phyloP scores from a whole-genome alignment of 2,113 vertebrate genomes.

The Alces alces region DNA sequence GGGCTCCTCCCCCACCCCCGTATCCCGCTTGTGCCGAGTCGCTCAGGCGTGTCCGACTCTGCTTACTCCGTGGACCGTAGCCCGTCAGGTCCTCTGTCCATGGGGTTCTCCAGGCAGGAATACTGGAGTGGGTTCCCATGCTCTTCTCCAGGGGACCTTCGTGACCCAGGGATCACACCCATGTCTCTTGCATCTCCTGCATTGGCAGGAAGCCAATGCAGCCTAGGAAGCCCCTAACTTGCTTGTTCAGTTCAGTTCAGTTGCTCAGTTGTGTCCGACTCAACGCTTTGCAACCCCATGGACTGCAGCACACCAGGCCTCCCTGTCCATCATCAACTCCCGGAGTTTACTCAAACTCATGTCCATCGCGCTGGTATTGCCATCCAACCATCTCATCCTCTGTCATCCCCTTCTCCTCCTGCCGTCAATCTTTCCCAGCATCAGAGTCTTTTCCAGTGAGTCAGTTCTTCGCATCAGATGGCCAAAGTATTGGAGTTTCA shows the following conservation, averaged over 20 bases:
- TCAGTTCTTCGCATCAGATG: background rate
- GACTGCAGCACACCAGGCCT: background rate
- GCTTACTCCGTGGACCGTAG: accelerated
- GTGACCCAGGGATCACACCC: background rate
- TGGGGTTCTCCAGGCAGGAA: background rate
- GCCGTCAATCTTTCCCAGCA: accelerated
- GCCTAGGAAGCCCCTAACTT: background rate
- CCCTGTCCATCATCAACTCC: background rate
- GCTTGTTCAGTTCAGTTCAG: background rate
- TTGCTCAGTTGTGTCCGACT: background rate
- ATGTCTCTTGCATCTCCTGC: background rate
- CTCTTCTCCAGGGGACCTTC: background rate
- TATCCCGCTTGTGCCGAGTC: background rate
- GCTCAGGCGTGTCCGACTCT: accelerated
- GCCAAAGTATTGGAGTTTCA: background rate
- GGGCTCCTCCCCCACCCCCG: background rate
- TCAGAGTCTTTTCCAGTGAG: background rate
- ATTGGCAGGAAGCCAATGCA: background rate
- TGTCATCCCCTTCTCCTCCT: background rate
- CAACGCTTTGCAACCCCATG: background rate
- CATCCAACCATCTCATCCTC: background rate
- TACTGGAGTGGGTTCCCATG: background rate
- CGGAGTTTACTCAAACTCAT: background rate
- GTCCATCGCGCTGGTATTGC: accelerated
- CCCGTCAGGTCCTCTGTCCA: background rate